Evolutionary conservation across 2,113 vertebrate genomes (phyloP), one percentile per base, ranked within the genome.

Genomic region (Delphinapterus leucas): DNA sequence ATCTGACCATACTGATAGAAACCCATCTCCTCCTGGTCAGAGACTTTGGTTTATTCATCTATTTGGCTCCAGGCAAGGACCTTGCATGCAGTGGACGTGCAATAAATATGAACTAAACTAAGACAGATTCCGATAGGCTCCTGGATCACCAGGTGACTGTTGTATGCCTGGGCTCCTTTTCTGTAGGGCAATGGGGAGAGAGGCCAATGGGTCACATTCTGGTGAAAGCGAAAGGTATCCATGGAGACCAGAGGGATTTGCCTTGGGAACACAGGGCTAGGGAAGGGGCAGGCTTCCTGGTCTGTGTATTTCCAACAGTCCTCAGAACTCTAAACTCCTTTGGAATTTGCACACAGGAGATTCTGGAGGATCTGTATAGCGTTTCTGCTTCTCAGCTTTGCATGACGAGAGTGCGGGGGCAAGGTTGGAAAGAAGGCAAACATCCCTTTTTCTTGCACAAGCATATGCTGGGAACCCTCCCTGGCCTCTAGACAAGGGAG

Each of bases 371-470:
- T 88, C 76, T 26, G 76, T 73, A 44, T 8, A 90, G 95, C 44
- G 82, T 95, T 95, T 97, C 92, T 96, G 74, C 84, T 96, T 96
- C 94, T 96, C 76, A 90, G 93, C 71, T 96, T 97, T 96, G 93
- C 74, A 49, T 87, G 97, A 96, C 3, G 38, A 85, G 89, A 83
- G 65, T 92, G 93, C 23, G 92, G 97, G 96, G 97, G 95, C 93
- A 96, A 97, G 95, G 96, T 84, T 97, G 93, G 96, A 92, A 97
- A 96, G 93, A 89, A 93, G 89, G 97, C 96, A 93, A 95, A 76
- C 95, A 96, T 96, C 93, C 41, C 82, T 93, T 47, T 77, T 94
- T 94, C 88, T 95, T 90, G 95, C 82, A 94, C 38, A 97, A 96
- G 93, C 96, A 84, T 94, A 89, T 97, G 96, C 94, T 92, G 92